phyloP scores from a whole-genome alignment of 2,113 vertebrate species.

The Opisthocomus hoazin region DNA sequence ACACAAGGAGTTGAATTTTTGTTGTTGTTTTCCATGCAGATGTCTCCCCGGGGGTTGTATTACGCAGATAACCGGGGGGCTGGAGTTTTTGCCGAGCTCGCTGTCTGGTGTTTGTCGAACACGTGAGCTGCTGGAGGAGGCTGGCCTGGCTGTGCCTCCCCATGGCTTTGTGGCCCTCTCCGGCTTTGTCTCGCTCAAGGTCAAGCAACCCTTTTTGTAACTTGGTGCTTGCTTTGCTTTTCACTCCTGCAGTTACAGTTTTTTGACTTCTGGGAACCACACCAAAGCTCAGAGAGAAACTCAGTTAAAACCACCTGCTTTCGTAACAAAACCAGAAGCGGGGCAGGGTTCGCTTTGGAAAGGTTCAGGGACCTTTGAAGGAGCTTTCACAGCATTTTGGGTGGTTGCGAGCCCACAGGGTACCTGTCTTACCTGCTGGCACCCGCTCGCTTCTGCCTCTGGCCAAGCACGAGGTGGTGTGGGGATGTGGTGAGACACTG shows the following conservation, averaged over 20 bases:
- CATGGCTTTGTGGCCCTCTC: background rate
- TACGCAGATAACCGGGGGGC: background rate
- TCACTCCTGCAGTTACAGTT: background rate
- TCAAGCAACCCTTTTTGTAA: background rate
- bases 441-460: background rate
- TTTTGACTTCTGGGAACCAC: conserved; percentile 5
- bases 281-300: conserved; percentile 19
- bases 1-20: background rate
- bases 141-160: background rate
- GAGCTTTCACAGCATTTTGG: background rate
- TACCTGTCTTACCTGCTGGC: background rate
- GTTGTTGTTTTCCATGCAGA: background rate
- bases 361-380: background rate
- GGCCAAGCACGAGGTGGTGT: background rate
- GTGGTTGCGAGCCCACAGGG: background rate
- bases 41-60: background rate
- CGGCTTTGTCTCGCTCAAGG: background rate
- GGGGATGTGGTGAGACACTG: background rate
- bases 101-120: background rate
- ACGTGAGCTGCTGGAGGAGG: background rate
- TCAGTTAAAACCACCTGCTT: conserved; percentile 29
- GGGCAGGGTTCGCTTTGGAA: background rate
- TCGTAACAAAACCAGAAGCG: background rate
- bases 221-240: background rate
- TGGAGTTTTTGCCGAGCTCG: background rate